phyloP scores from a whole-genome alignment of 2,797 vertebrate species.

The Microhierax caerulescens region DNA sequence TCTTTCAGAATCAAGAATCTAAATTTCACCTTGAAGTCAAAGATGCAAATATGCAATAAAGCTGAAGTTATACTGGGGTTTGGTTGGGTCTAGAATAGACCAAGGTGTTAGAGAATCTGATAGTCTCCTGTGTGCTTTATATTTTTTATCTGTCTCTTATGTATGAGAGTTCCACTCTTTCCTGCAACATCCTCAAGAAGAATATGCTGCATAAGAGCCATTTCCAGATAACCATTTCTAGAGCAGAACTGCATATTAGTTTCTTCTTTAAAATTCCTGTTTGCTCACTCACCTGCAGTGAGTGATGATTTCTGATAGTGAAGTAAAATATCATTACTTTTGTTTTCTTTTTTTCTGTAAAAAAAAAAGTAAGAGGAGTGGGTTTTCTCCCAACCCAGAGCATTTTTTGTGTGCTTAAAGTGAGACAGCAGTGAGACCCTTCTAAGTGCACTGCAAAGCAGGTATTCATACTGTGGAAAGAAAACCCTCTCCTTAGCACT shows the following conservation, averaged over 20 bases:
- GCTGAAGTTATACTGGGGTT: not conserved
- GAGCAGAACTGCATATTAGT: not conserved
- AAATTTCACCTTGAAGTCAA: not conserved
- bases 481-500: not conserved
- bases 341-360: not conserved
- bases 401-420: not conserved
- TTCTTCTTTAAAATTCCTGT: not conserved
- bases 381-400: not conserved
- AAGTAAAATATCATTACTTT: not conserved
- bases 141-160: not conserved
- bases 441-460: not conserved
- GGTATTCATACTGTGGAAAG: not conserved
- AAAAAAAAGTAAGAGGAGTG: not conserved
- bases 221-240: not conserved
- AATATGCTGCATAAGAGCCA: not conserved
- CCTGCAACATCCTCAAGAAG: not conserved
- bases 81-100: not conserved
- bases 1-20: not conserved
- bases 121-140: not conserved
- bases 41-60: not conserved
- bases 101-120: not conserved
- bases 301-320: not conserved
- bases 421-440: not conserved
- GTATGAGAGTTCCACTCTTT: not conserved
- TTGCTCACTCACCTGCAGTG: not conserved